A percentile compares a stretch with the other conserved stretches of the same genome.
These are phyloP conservation scores for Diloba caeruleocephala DNA, from an alignment of 2,888 invertebrate genomes.

Conservation along the genomic window DNA sequence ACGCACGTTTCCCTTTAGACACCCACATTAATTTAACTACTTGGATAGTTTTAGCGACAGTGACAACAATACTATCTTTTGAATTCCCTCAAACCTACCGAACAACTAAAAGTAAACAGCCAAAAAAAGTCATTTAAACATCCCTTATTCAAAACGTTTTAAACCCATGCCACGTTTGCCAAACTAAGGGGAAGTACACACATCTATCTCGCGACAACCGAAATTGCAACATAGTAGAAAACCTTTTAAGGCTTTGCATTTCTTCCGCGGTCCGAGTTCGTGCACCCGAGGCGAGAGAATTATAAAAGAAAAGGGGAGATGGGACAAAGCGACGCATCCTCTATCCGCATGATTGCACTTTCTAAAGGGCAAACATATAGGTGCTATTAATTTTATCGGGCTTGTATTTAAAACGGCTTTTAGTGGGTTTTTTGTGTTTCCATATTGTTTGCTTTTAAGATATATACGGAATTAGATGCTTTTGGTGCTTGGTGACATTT, in stretches of 20 bases:
- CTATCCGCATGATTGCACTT: constrained; percentile 74
- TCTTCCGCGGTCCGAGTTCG: constrained; percentile 61
- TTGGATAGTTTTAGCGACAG: too few species aligned
- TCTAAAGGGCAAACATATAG: constrained; percentile 55
- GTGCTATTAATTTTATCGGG: constrained; percentile 51
- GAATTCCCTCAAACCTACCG: not conserved
- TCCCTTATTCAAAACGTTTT: constrained; percentile 24
- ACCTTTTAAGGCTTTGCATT: constrained; percentile 69
- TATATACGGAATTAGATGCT: too few species aligned
- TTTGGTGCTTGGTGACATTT: too few species aligned
- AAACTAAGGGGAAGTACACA: constrained; percentile 39
- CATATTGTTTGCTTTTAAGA: constrained; percentile 22
- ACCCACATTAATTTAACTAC: too few species aligned
- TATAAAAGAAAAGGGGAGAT: constrained; percentile 69
- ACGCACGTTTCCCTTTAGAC: too few species aligned
- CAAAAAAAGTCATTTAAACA: constrained; percentile 33
- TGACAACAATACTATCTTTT: too few species aligned
- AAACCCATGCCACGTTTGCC: constrained; percentile 44
- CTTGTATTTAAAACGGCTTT: constrained; percentile 40
- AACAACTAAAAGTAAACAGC: constrained; percentile 4
- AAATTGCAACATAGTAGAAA: constrained; percentile 51
- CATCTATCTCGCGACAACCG: constrained; percentile 42
- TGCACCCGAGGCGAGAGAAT: constrained; percentile 70
- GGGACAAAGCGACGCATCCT: constrained; percentile 65
- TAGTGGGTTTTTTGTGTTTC: constrained; percentile 9